Evolutionary conservation across 2,888 invertebrate genomes (phyloP), one percentile per base, ranked within the genome.

Genomic region (Ennomos quercinarius): DNA sequence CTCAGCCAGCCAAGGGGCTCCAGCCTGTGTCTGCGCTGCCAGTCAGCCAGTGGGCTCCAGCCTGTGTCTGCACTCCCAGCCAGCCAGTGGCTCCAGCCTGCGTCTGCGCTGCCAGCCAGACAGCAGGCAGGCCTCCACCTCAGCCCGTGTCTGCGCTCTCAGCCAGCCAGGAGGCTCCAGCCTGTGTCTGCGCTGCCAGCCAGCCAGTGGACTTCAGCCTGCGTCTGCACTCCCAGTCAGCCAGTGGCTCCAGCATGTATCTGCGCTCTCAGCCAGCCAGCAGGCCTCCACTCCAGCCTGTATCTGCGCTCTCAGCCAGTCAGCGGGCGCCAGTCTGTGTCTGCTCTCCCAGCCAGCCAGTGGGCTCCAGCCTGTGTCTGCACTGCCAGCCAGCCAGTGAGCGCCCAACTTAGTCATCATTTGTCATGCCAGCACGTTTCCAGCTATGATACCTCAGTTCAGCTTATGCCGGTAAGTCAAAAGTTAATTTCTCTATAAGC

Each of bases 211-310:
- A 17, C 35, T 6, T 5, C 46, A 34, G 35, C 46, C 42, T 38
- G 17, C 37, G 42, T 17, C 41, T 41, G 17, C 13, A 34, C 34
- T 27, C n/a, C n/a, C 41, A 35, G 35, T 0, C 49, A 41, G 49
- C 27, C 0, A 27, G 38, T 12, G 5, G 27, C 44, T 12, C 9
- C 11, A 34, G 37, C 37, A 37, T 42, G 37, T 9, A 1, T 41
- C 11, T 9, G 48, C 10, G 9, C 48, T 34, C 38, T 9, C 27
- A 6, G 27, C 6, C 27, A n/a, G 42, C 1, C 36, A 17, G 17
- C 42, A 13, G 11, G 45, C 45, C n/a, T n/a, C n/a, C n/a, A n/a
- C n/a, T 46, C 10, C 45, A 10, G 9, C 36, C 36, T 9, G 45
- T 27, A 8, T 42, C 36, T 9, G 9, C 17, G 10, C 17, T 42